Conservation (phyloP, 2,113 vertebrate species). For the Laterallus jamaicensis region DNA sequence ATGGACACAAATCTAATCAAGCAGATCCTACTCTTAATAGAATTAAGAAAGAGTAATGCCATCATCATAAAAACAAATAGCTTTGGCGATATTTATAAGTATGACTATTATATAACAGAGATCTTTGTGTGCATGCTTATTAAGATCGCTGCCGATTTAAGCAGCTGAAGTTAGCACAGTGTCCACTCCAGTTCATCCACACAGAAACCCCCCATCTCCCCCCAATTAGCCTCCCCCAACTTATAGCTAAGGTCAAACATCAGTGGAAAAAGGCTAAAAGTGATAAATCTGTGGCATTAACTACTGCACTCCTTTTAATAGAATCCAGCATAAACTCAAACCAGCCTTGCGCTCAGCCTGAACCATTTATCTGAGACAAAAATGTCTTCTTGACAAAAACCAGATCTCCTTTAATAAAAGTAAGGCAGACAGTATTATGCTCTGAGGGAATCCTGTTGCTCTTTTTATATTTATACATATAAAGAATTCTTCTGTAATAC, state of each 20-base stretch:
- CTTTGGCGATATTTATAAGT: constrained; percentile 53
- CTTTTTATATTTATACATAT: constrained; percentile 71
- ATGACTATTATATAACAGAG: constrained; percentile 1
- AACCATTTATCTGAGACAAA: constrained; percentile 81
- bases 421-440: constrained; percentile 79
- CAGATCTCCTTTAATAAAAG: constrained; percentile 84
- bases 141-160: neutral
- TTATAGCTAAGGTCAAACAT: constrained; percentile 78
- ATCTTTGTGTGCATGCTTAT: neutral
- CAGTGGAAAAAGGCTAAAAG: constrained; percentile 70
- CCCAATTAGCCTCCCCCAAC: constrained; percentile 42
- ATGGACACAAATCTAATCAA: constrained; percentile 70
- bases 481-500: constrained; percentile 65
- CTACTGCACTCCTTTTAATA: constrained; percentile 79
- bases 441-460: constrained; percentile 80
- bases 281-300: constrained; percentile 82
- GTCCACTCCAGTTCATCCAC: neutral
- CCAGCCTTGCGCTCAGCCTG: constrained; percentile 71
- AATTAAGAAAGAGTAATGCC: constrained; percentile 62
- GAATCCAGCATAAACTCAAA: constrained; percentile 81
- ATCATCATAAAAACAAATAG: constrained; percentile 60
- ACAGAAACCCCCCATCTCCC: constrained; percentile 9
- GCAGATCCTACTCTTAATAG: constrained; percentile 58
- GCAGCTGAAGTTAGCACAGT: neutral
- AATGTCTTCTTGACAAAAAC: constrained; percentile 85